Evolutionary conservation across 92 coral and sea anemone genomes (phyloP).

Genomic region (Virgularia gustaviana): DNA sequence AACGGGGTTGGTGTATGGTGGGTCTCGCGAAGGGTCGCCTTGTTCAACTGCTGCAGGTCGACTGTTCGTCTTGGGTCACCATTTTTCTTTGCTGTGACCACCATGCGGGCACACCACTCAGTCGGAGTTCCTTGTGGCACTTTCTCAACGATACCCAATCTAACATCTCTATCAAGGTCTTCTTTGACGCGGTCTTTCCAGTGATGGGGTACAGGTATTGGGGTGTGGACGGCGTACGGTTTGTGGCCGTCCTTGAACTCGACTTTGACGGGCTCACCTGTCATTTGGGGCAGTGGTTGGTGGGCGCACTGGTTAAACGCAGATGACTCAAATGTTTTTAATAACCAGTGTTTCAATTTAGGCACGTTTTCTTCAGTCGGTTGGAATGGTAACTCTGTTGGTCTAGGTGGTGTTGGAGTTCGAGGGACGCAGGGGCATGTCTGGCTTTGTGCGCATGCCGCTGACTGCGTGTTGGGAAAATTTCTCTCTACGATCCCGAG

Average conservation of each 20-base stretch:
- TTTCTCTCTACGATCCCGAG: too few relatives aligned
- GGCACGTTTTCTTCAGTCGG: neutral
- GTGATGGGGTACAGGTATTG: conserved; percentile 27
- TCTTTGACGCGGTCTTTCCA: conserved; percentile 31
- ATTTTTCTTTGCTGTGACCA: too few relatives aligned
- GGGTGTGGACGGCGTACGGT: conserved; percentile 53
- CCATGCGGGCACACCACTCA: too few relatives aligned
- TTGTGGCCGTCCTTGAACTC: neutral
- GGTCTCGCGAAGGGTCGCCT: too few relatives aligned
- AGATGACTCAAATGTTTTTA: conserved; percentile 28
- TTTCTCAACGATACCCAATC: conserved; percentile 22
- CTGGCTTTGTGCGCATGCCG: neutral
- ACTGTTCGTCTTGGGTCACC: too few relatives aligned
- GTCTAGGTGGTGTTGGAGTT: conserved; percentile 10
- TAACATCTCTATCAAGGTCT: conserved; percentile 27
- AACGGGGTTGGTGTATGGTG: too few relatives aligned
- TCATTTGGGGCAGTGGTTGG: conserved; percentile 13
- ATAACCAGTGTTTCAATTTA: conserved; percentile 21
- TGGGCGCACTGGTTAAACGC: conserved; percentile 51
- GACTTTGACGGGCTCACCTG: neutral
- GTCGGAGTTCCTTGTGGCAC: too few relatives aligned
- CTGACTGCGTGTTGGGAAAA: too few relatives aligned
- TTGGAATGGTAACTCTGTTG: conserved; percentile 17
- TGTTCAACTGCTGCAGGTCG: too few relatives aligned
- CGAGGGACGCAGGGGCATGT: conserved; percentile 35